Percentiles rank a stretch among this genome's conserved stretches.
phyloP scores from a whole-genome alignment of 1,140 invertebrate species.

The Trichoplusia ni region DNA sequence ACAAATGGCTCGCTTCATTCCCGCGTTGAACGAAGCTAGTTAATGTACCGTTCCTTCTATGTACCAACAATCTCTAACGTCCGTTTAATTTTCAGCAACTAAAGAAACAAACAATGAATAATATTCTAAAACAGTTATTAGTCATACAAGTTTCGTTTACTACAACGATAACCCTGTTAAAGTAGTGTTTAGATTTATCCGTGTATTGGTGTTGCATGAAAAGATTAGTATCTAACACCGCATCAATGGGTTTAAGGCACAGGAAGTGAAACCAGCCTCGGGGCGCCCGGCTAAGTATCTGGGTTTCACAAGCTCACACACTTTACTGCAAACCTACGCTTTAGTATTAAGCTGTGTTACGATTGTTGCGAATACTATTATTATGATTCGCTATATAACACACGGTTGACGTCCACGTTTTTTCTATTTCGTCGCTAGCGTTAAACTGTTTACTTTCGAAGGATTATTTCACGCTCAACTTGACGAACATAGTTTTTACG shows the following conservation, averaged over 20 bases:
- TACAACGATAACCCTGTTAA: too few relatives aligned
- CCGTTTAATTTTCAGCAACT: conserved; percentile 31
- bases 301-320: conserved; percentile 34
- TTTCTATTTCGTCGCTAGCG: background rate
- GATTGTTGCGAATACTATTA: background rate
- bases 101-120: conserved; percentile 26
- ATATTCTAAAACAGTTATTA: too few relatives aligned
- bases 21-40: conserved; percentile 50
- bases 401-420: background rate
- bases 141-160: too few relatives aligned
- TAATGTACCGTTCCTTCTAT: conserved; percentile 42
- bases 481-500: conserved; percentile 20
- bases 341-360: background rate
- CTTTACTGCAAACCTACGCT: conserved; percentile 21
- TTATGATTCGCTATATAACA: conserved; percentile 1
- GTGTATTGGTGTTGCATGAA: conserved; percentile 10
- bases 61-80: conserved; percentile 25
- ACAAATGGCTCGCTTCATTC: conserved; percentile 56
- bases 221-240: conserved; percentile 24
- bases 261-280: conserved; percentile 36
- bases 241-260: conserved; percentile 34
- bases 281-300: conserved; percentile 24
- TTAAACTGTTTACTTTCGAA: conserved; percentile 1
- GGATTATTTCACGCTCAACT: conserved; percentile 23
- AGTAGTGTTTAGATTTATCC: background rate